These are phyloP conservation scores for Diachrysia chrysitis DNA, from an alignment of 2,888 invertebrate species.

Conservation along the genomic window DNA sequence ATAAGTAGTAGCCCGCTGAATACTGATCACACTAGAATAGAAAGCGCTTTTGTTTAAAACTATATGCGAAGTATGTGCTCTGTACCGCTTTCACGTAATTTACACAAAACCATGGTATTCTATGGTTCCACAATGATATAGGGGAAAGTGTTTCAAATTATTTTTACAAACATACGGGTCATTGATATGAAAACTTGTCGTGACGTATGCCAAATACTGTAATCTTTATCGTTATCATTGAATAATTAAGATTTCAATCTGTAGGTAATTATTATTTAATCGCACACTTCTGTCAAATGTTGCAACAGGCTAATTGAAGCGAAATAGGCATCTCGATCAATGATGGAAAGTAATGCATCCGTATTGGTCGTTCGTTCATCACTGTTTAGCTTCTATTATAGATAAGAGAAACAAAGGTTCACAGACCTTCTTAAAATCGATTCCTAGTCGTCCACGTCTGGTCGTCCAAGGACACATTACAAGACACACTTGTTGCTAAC, in stretches of 20 bases:
- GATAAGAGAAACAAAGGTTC: no score
- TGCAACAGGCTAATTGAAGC: not conserved
- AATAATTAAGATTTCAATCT: not conserved
- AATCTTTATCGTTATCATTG: conserved; percentile 1
- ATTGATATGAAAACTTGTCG: not conserved
- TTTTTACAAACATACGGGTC: conserved; percentile 20
- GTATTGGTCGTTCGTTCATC: not conserved
- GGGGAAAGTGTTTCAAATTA: conserved; percentile 39
- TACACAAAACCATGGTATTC: conserved; percentile 44
- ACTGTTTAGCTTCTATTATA: not conserved
- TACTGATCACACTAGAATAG: conserved; percentile 38
- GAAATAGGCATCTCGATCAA: not conserved
- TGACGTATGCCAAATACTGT: not conserved
- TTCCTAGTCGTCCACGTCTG: not conserved
- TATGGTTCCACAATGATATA: conserved; percentile 27
- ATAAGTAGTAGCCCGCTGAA: conserved; percentile 19
- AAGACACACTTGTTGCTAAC: not conserved
- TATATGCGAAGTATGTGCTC: conserved; percentile 16
- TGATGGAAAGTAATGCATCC: not conserved
- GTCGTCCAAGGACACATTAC: not conserved
- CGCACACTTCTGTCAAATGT: not conserved
- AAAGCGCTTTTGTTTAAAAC: conserved; percentile 47
- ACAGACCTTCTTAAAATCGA: not conserved
- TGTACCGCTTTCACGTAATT: conserved; percentile 48
- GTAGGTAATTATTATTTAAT: not conserved